These are phyloP conservation scores for Rallus limicola DNA, from an alignment of 2,113 vertebrate genomes.

Conservation along the genomic window DNA sequence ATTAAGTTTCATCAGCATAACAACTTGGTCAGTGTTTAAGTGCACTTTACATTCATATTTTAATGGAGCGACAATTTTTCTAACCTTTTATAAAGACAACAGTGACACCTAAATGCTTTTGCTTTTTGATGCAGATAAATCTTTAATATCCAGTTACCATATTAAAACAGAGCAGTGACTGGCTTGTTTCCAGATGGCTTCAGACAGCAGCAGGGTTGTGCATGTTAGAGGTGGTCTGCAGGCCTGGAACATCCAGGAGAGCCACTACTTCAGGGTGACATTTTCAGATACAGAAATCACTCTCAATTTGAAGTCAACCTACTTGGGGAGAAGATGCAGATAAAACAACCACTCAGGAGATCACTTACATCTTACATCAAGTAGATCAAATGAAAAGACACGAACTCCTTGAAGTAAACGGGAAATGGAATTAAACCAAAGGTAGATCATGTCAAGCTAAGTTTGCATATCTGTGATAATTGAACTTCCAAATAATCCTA, in stretches of 20 bases:
- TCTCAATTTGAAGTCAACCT: background rate
- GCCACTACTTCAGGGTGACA: background rate
- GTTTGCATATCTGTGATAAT: background rate
- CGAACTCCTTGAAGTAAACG: background rate
- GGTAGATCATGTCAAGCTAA: background rate
- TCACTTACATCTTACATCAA: background rate
- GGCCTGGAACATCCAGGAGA: background rate
- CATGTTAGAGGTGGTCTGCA: background rate
- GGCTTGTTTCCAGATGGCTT: background rate
- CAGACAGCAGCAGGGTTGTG: background rate
- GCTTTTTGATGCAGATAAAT: background rate
- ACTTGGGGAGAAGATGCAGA: background rate
- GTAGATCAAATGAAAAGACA: background rate
- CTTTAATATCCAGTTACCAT: background rate
- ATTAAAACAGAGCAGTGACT: background rate
- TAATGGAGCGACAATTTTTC: background rate
- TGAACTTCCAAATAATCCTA: background rate
- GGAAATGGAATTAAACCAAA: background rate
- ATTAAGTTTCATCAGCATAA: constrained; percentile 9
- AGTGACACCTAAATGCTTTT: background rate
- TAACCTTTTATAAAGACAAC: background rate
- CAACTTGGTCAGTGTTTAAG: constrained; percentile 5
- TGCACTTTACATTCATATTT: background rate
- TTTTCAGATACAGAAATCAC: background rate
- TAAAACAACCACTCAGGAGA: background rate